Evolutionary conservation across 2,888 invertebrate genomes (phyloP), one percentile per base, ranked within the genome.

Genomic region (Plemyria rubiginata): DNA sequence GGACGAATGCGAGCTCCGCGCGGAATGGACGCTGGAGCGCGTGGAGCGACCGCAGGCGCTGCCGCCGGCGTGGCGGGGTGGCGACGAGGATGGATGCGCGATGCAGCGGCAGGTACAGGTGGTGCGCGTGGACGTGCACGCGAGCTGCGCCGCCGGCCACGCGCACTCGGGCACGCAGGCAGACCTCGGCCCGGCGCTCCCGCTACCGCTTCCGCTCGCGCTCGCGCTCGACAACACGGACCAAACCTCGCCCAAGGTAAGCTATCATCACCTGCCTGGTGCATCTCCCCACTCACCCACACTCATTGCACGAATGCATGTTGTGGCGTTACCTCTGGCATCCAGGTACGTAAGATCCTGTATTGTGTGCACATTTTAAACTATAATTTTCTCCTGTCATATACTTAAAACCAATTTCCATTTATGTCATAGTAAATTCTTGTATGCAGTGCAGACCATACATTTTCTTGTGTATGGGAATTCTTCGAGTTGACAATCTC

Each of bases 161-260:
- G 13, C 75, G 79, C 13, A 72, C 0, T 95, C 95, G 9, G 95
- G 95, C 46, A 96, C 96, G 0, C 96, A 96, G 85, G 96, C 96
- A 0, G 36, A 95, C 96, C 32, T 96, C 96, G 32, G 96, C 95
- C 22, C 3, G 2, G 3, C 16, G 70, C 72, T 22, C 72, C 13
- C 70, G 95, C 22, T 22, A 1, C 1, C 16, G 70, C 72, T 22
- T 72, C 13, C 70, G 41, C 70, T 70, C 38, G 79, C 12, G n/a
- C 49, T 12, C 22, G 28, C 22, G 52, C 7, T 11, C 11, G 8
- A 9, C 16, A 15, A 0, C 41, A 5, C 4, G 36, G 2, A 38
- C 32, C 36, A 38, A 38, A 4, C 36, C 36, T 11, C 11, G 36
- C 11, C 11, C 22, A 12, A 49, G 56, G 56, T 57, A 57, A 41